Conservation (phyloP, 2,797 vertebrate genomes). For the Danio kyathit region DNA sequence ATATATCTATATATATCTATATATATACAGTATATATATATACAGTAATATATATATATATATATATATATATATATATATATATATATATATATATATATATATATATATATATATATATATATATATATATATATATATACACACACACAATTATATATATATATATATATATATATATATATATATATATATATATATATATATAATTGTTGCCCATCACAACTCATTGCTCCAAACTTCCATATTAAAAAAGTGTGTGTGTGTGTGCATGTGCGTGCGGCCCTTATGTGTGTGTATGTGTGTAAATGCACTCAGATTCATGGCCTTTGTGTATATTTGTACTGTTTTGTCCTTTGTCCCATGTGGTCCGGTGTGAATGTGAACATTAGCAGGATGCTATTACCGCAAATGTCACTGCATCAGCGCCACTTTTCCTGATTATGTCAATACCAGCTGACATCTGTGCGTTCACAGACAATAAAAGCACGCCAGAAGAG, state of each 20-base stretch:
- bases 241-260: background rate
- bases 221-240: background rate
- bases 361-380: conserved; percentile 66
- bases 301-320: conserved; percentile 2
- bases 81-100: too few relatives aligned
- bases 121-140: too few relatives aligned
- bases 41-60: too few relatives aligned
- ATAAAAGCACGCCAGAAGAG: conserved; percentile 52
- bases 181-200: too few relatives aligned
- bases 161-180: too few relatives aligned
- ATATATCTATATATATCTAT: too few relatives aligned
- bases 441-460: conserved; percentile 74
- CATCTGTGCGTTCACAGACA: conserved; percentile 64
- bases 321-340: conserved; percentile 2
- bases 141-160: too few relatives aligned
- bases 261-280: background rate
- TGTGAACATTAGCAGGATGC: conserved; percentile 73
- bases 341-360: conserved; percentile 57
- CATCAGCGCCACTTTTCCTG: conserved; percentile 72
- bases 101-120: too few relatives aligned
- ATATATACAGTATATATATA: too few relatives aligned
- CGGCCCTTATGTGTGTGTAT: background rate
- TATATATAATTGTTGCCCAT: too few relatives aligned
- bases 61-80: too few relatives aligned
- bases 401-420: conserved; percentile 75